These are phyloP conservation scores for Penaeus indicus DNA, from an alignment of 1,140 invertebrate species.

Conservation along the genomic window DNA sequence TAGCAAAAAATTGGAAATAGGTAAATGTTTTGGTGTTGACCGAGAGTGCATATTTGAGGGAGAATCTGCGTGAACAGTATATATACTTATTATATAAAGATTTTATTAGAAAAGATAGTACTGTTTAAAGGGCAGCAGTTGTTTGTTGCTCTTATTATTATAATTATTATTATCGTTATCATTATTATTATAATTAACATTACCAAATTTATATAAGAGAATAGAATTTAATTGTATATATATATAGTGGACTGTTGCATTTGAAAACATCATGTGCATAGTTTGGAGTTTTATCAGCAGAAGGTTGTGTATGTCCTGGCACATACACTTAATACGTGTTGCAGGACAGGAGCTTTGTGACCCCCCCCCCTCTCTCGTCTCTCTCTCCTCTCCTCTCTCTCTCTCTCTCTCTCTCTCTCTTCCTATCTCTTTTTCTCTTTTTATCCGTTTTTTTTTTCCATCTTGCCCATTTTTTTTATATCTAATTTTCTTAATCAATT, in stretches of 20 bases:
- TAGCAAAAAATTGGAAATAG: background rate
- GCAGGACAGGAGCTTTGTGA: no score
- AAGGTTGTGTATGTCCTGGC: no score
- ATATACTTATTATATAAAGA: constrained; percentile 9
- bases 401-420: no score
- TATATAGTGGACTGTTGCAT: background rate
- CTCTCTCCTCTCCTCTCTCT: no score
- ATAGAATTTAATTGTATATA: background rate
- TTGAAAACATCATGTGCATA: no score
- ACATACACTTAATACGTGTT: no score
- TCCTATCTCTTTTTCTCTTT: no score
- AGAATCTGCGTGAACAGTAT: background rate
- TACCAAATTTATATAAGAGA: background rate
- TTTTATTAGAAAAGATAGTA: background rate
- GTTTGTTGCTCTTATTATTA: background rate
- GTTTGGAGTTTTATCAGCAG: no score
- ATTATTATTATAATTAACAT: background rate
- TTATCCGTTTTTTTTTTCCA: no score
- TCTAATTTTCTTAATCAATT: no score
- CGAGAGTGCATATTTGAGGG: background rate
- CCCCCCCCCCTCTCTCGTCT: no score
- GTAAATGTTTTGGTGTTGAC: background rate
- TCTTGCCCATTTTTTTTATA: no score
- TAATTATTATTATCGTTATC: background rate
- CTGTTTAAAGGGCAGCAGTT: background rate